phyloP scores from a whole-genome alignment of 2,797 vertebrate genomes.

The Pipistrellus nathusii region DNA sequence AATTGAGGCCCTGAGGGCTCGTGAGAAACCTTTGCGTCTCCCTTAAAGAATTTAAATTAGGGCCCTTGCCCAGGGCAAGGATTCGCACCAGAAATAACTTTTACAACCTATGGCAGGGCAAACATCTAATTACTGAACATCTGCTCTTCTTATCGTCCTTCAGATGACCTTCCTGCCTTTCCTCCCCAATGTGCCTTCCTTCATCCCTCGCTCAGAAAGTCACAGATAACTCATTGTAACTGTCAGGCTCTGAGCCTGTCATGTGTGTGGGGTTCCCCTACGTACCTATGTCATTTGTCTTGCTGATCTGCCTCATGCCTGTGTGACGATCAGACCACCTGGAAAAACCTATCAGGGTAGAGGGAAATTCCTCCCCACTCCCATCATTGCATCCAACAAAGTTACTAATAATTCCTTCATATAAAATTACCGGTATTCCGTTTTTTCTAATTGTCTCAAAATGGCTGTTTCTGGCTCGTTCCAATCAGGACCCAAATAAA shows the following conservation, averaged over 20 bases:
- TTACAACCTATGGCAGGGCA: not conserved
- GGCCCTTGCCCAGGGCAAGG: not conserved
- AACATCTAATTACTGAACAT: not conserved
- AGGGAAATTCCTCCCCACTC: not conserved
- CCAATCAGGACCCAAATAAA: not conserved
- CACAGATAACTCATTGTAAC: not conserved
- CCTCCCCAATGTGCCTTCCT: not conserved
- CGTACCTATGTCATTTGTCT: not conserved
- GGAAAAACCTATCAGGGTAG: not conserved
- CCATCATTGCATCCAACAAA: not conserved
- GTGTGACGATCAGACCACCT: not conserved
- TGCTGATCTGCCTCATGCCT: not conserved
- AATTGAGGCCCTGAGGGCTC: not conserved
- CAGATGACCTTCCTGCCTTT: not conserved
- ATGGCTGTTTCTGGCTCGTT: slow-evolving; percentile 1
- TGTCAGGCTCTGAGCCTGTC: not conserved
- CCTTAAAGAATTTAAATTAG: not conserved
- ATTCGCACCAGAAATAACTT: not conserved
- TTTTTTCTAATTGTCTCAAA: slow-evolving; percentile 42
- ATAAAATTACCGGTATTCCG: not conserved
- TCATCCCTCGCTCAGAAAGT: not conserved
- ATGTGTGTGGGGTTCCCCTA: not conserved
- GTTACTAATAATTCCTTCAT: not conserved
- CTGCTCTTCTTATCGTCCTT: not conserved
- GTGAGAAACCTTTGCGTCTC: not conserved